phyloP scores from a whole-genome alignment of 2,797 vertebrate species.

The Smutsia gigantea region DNA sequence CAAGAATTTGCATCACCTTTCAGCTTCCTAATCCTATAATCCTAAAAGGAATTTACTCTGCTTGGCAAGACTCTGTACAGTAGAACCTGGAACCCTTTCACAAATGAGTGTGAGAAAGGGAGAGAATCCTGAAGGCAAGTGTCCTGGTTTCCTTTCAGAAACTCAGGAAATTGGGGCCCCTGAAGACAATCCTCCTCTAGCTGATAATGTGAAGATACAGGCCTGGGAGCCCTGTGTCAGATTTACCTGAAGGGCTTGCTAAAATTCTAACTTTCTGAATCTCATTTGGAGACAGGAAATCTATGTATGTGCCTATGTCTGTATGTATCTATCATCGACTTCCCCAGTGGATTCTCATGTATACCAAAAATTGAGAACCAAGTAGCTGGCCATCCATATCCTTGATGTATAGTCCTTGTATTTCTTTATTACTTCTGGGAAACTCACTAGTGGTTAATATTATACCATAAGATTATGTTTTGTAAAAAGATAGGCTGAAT shows the following conservation, averaged over 20 bases:
- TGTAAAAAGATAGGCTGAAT: not conserved
- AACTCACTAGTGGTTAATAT: not conserved
- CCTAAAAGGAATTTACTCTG: slow-evolving; percentile 90
- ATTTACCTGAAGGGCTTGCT: not conserved
- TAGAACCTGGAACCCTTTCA: slow-evolving; percentile 81
- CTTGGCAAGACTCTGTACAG: slow-evolving; percentile 83
- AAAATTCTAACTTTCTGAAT: slow-evolving; percentile 8
- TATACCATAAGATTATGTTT: not conserved
- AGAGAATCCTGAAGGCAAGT: slow-evolving; percentile 48
- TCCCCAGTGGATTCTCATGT: not conserved
- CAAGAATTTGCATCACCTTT: slow-evolving; percentile 93
- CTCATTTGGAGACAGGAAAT: not conserved
- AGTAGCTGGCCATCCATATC: not conserved
- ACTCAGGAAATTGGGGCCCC: not conserved
- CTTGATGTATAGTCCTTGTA: not conserved
- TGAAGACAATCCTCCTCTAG: not conserved
- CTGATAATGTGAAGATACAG: slow-evolving; percentile 13
- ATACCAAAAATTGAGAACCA: not conserved
- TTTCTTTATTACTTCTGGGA: not conserved
- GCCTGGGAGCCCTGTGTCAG: not conserved
- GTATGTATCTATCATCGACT: not conserved
- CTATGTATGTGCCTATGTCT: too few relatives aligned
- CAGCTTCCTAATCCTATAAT: slow-evolving; percentile 92
- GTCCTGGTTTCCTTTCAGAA: slow-evolving; percentile 26
- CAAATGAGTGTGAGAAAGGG: slow-evolving; percentile 10